Base-by-base conservation (phyloP, 2,888 invertebrate species). In the Drosophila barbarae region DNA sequence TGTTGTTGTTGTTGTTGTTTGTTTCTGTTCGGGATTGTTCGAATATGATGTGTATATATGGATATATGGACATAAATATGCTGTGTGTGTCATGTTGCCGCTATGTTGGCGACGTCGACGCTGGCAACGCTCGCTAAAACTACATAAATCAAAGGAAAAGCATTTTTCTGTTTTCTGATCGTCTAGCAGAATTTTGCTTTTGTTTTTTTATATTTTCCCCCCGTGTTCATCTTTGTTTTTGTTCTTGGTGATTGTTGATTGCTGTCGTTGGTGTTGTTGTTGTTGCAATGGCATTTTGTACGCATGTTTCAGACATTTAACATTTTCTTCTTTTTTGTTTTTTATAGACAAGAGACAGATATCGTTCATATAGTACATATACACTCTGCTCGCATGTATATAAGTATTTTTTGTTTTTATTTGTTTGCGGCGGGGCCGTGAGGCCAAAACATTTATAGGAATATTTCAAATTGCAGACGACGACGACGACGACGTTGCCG, bases 301-400 rank as follows among this genome's bases (percentile, higher is more conserved):
- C 82, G 84, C 84, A 84, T 84, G 82, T 79, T 83, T 79, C 61
- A 70, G 82, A 70, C 79, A 79, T 79, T 84, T 76, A 84, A 84
- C 82, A 84, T 81, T 76, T 82, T 67, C 76, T 65, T 77, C 53
- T 70, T 61, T 64, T 66, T 58, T 70, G 64, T 21, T 23, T 66
- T 54, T 38, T 69, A 80, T 72, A 74, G 72, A 77, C 75, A 70
- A 70, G 61, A 59, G 77, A 77, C 77, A 77, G 66, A 77, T 75
- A 80, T 76, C 74, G 72, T 46, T 54, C 28, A 65, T 53, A 23
- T 41, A 23, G 23, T 23, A 67, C n/a, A 23, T 38, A 46, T 47
- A 44, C 41, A 18, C 32, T 35, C 42, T 55, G 34, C 41, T 13
- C 21, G 13, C 54, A n/a, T 38, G 55, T 56, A 35, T 47, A 38